A percentile compares a stretch with the other conserved stretches of the same genome.
phyloP scores from a whole-genome alignment of 2,888 invertebrate species.

The Ochlodes sylvanus region DNA sequence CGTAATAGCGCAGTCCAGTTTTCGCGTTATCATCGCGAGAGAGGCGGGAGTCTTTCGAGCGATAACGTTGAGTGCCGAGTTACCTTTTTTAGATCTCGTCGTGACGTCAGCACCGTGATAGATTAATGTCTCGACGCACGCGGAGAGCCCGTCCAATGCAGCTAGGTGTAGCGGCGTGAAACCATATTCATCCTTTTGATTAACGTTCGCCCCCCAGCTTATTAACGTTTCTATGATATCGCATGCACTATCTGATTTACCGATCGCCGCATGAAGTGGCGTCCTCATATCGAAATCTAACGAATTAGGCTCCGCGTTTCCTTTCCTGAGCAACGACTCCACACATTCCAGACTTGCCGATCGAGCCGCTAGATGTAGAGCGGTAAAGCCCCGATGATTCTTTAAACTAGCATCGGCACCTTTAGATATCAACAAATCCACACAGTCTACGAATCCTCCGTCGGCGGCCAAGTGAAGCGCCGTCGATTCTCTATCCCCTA shows the following conservation, averaged over 20 bases:
- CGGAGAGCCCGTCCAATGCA: conserved; percentile 92
- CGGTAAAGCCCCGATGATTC: conserved; percentile 93
- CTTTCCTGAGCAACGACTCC: conserved; percentile 89
- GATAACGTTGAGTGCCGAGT: conserved; percentile 93
- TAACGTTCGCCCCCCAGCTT: conserved; percentile 92
- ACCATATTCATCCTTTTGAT: conserved; percentile 93
- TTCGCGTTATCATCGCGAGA: conserved; percentile 92
- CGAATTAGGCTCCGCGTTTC: conserved; percentile 91
- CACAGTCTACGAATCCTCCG: conserved; percentile 93
- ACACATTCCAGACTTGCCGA: conserved; percentile 93
- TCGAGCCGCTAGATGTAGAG: conserved; percentile 93
- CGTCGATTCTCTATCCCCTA: conserved; percentile 90
- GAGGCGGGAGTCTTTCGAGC: conserved; percentile 94
- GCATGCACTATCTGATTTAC: conserved; percentile 92
- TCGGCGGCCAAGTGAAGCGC: conserved; percentile 95
- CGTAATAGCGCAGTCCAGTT: conserved; percentile 92
- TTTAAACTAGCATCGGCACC: conserved; percentile 90
- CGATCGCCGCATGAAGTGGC: conserved; percentile 92
- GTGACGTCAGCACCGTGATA: conserved; percentile 95
- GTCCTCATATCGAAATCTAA: conserved; percentile 93
- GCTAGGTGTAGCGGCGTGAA: conserved; percentile 94
- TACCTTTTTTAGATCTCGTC: conserved; percentile 93
- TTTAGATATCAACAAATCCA: conserved; percentile 89
- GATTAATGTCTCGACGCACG: conserved; percentile 93
- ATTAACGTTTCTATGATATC: conserved; percentile 92